Percentiles rank a stretch among this genome's conserved stretches.
Conservation (phyloP, 92 coral and sea anemone genomes). For the Anthopleura xanthogrammica region DNA sequence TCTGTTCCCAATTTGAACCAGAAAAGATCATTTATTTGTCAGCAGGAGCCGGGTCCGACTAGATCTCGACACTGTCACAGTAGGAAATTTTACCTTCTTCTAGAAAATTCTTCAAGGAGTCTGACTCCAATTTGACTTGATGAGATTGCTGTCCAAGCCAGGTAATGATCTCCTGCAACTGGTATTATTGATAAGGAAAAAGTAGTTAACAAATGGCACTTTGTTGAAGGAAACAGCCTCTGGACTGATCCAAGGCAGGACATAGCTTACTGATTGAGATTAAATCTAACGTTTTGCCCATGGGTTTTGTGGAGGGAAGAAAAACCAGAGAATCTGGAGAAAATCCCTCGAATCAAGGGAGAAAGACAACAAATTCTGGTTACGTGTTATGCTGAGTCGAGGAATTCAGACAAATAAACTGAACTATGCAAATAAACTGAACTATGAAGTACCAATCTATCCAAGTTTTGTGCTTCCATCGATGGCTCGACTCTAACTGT, state of each 20-base stretch:
- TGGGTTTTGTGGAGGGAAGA: too few relatives aligned
- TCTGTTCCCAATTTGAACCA: too few relatives aligned
- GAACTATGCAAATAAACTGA: not conserved
- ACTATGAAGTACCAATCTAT: not conserved
- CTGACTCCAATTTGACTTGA: slow-evolving; percentile 7
- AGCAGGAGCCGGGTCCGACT: too few relatives aligned
- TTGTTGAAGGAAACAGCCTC: not conserved
- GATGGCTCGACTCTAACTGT: not conserved
- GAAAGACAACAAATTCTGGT: too few relatives aligned
- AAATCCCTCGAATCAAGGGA: too few relatives aligned
- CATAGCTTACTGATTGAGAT: not conserved
- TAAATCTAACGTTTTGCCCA: too few relatives aligned
- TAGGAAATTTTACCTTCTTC: slow-evolving; percentile 24
- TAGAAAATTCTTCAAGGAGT: slow-evolving; percentile 28
- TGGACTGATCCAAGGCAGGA: not conserved
- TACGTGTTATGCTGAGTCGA: too few relatives aligned
- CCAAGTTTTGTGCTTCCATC: slow-evolving; percentile 16
- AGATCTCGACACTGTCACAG: too few relatives aligned
- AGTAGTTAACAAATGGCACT: not conserved
- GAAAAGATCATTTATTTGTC: too few relatives aligned
- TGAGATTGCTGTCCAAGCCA: slow-evolving; percentile 64
- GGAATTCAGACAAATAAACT: too few relatives aligned
- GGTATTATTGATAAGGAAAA: not conserved
- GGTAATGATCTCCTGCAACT: slow-evolving; percentile 61
- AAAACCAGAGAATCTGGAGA: too few relatives aligned